Conservation (phyloP, 2,113 vertebrate genomes). For the Vicugna pacos region DNA sequence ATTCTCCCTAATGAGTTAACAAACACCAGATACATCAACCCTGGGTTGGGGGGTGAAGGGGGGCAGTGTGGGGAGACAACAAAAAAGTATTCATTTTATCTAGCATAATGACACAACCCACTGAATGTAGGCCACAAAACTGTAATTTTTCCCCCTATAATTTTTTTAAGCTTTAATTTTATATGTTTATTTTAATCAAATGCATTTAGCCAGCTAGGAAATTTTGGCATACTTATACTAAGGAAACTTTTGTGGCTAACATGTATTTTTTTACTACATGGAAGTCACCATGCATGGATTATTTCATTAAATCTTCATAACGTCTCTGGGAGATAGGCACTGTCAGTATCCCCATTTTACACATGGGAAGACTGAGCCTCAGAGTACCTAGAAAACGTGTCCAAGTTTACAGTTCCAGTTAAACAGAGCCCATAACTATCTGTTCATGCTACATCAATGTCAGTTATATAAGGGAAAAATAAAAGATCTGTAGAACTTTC, state of each 20-base stretch:
- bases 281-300: background rate
- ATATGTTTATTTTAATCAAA: background rate
- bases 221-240: background rate
- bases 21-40: background rate
- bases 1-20: background rate
- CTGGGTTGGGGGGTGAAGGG: background rate
- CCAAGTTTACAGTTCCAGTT: background rate
- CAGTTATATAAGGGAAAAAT: background rate
- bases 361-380: background rate
- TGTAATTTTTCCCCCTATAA: background rate
- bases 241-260: background rate
- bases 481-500: background rate
- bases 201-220: background rate
- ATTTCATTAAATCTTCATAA: slow-evolving; percentile 16
- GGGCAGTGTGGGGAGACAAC: background rate
- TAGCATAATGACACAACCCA: background rate
- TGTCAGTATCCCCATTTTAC: background rate
- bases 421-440: background rate
- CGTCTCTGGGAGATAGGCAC: background rate
- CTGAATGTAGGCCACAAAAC: background rate
- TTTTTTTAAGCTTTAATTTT: slow-evolving; percentile 49
- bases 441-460: background rate
- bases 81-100: background rate
- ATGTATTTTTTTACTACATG: slow-evolving; percentile 6
- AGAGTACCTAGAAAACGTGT: background rate